Conservation (phyloP, 1,140 invertebrate genomes). For the Telenomus remus region DNA sequence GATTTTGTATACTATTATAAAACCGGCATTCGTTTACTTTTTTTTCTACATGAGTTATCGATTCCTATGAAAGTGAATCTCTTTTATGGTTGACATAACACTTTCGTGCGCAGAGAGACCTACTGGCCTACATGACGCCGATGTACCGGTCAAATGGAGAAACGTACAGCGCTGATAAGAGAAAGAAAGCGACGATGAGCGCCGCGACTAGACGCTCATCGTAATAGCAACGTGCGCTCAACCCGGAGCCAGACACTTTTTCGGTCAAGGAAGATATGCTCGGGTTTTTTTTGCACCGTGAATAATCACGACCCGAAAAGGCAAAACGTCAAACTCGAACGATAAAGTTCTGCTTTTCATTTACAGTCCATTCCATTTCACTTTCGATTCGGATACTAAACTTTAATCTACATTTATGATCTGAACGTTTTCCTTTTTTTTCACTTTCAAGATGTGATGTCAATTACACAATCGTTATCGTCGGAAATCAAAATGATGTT, state of each 20-base stretch:
- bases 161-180: constrained; percentile 34
- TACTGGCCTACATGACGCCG: constrained; percentile 66
- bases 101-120: constrained; percentile 62
- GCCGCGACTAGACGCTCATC: constrained; percentile 3
- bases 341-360: too few species aligned
- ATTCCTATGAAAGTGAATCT: constrained; percentile 71
- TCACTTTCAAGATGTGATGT: too few species aligned
- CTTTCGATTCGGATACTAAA: too few species aligned
- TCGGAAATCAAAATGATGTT: too few species aligned
- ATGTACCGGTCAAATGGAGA: constrained; percentile 54
- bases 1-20: constrained; percentile 32
- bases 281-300: background rate
- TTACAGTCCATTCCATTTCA: too few species aligned
- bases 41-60: constrained; percentile 45
- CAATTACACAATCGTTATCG: too few species aligned
- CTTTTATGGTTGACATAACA: constrained; percentile 67
- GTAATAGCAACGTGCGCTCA: constrained; percentile 23
- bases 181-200: constrained; percentile 41
- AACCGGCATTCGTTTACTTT: constrained; percentile 28
- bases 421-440: too few species aligned
- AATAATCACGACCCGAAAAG: constrained; percentile 6
- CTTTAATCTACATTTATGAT: too few species aligned
- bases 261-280: constrained; percentile 40
- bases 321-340: too few species aligned
- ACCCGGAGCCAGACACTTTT: constrained; percentile 16